Percentiles rank a stretch among this genome's conserved stretches.
phyloP scores from a whole-genome alignment of 2,113 vertebrate species.

The Paramormyrops kingsleyae region DNA sequence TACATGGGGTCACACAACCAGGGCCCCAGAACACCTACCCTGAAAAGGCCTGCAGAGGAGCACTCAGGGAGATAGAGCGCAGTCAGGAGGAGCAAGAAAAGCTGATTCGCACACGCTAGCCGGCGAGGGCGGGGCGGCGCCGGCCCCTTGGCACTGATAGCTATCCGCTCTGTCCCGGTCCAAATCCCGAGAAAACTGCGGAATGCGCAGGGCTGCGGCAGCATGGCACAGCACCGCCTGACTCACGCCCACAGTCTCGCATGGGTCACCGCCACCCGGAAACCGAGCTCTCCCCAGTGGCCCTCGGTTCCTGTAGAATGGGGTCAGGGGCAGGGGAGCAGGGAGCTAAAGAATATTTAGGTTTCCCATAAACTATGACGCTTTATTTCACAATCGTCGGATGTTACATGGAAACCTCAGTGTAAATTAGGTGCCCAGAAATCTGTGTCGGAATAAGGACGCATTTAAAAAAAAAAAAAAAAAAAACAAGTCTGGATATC shows the following conservation, averaged over 20 bases:
- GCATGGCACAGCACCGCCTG: slow-evolving; percentile 28
- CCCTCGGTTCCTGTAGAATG: background rate
- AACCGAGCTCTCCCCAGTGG: background rate
- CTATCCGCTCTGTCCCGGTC: background rate
- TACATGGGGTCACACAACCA: slow-evolving; percentile 69
- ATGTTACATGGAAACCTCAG: background rate
- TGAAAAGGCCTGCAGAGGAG: slow-evolving; percentile 28
- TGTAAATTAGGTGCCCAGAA: background rate
- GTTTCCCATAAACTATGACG: background rate
- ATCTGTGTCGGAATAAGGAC: background rate
- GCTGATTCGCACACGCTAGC: slow-evolving; percentile 1
- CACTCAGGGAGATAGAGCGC: slow-evolving; percentile 38
- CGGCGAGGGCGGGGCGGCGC: background rate
- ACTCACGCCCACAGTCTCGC: background rate
- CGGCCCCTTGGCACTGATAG: slow-evolving; percentile 8
- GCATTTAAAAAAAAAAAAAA: background rate
- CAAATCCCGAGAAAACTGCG: background rate
- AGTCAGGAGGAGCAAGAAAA: slow-evolving; percentile 37
- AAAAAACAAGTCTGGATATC: background rate
- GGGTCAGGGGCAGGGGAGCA: background rate
- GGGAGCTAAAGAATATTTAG: background rate
- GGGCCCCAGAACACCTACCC: slow-evolving; percentile 60
- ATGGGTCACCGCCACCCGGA: background rate
- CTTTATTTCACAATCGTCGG: background rate
- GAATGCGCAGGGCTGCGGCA: slow-evolving; percentile 8